Conservation (phyloP, 2,888 invertebrate species). For the Plebejus argus region DNA sequence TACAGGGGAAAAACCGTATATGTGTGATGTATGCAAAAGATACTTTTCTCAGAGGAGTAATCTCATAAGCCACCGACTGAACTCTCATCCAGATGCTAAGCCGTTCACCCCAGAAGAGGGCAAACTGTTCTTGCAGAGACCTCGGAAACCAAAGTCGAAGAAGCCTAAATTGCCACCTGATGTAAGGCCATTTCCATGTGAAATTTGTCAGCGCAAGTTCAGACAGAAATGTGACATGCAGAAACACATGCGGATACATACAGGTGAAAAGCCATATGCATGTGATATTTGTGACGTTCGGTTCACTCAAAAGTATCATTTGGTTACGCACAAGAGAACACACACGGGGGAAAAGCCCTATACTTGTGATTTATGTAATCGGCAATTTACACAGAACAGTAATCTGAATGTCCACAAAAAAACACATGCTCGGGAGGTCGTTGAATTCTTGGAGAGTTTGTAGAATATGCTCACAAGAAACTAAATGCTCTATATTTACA, state of each 20-base stretch:
- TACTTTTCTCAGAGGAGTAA: slow-evolving; percentile 18
- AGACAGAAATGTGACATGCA: slow-evolving; percentile 22
- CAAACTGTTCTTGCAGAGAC: neutral
- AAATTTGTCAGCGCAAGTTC: slow-evolving; percentile 16
- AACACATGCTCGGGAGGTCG: slow-evolving; percentile 15
- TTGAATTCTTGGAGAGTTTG: slow-evolving; percentile 12
- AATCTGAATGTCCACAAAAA: slow-evolving; percentile 28
- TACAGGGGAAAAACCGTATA: slow-evolving; percentile 19
- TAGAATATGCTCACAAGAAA: neutral
- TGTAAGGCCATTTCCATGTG: neutral
- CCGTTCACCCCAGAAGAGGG: slow-evolving; percentile 19
- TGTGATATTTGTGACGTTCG: slow-evolving; percentile 15
- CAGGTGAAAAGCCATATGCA: slow-evolving; percentile 20
- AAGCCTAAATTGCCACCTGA: slow-evolving; percentile 5
- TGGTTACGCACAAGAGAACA: slow-evolving; percentile 9
- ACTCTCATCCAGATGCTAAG: slow-evolving; percentile 21
- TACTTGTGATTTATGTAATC: slow-evolving; percentile 18
- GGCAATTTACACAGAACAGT: slow-evolving; percentile 26
- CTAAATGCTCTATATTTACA: neutral
- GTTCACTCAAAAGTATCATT: slow-evolving; percentile 23
- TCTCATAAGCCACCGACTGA: slow-evolving; percentile 22
- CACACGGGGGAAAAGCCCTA: slow-evolving; percentile 21
- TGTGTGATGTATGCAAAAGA: slow-evolving; percentile 13
- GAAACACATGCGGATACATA: slow-evolving; percentile 26
- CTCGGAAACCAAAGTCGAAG: neutral